phyloP scores from a whole-genome alignment of 2,797 vertebrate species.

The Malurus splendens region DNA sequence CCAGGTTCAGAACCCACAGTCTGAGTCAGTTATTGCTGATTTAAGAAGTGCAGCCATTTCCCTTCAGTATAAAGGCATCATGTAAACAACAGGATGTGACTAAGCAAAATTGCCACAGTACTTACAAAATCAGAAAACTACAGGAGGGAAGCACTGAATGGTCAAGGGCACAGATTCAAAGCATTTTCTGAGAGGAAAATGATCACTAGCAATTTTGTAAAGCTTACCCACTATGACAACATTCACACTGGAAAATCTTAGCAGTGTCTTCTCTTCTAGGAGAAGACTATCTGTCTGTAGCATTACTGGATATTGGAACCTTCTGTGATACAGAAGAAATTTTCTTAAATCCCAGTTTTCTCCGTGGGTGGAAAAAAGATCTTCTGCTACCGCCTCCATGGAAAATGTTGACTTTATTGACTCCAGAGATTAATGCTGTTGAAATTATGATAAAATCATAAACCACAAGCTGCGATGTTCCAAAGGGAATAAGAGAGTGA shows the following conservation, averaged over 20 bases:
- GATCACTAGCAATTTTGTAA: not conserved
- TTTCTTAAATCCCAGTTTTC: not conserved
- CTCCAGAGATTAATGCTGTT: not conserved
- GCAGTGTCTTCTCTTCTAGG: not conserved
- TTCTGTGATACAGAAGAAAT: not conserved
- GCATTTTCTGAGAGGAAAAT: not conserved
- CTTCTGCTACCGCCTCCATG: not conserved
- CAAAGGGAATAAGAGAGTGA: not conserved
- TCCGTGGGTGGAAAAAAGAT: not conserved
- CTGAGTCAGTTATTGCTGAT: not conserved
- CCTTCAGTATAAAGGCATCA: not conserved
- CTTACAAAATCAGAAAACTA: not conserved
- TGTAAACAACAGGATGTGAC: not conserved
- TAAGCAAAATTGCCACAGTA: not conserved
- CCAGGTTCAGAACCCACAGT: not conserved
- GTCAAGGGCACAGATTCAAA: not conserved
- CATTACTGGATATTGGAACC: not conserved
- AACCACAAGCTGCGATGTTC: not conserved
- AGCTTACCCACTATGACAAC: not conserved
- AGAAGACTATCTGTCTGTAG: not conserved
- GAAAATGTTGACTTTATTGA: not conserved
- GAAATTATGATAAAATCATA: not conserved
- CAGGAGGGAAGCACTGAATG: not conserved
- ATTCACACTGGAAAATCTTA: not conserved
- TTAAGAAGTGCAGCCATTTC: not conserved